These are phyloP conservation scores for Arenaria interpres DNA, from an alignment of 2,113 vertebrate genomes.

Conservation along the genomic window DNA sequence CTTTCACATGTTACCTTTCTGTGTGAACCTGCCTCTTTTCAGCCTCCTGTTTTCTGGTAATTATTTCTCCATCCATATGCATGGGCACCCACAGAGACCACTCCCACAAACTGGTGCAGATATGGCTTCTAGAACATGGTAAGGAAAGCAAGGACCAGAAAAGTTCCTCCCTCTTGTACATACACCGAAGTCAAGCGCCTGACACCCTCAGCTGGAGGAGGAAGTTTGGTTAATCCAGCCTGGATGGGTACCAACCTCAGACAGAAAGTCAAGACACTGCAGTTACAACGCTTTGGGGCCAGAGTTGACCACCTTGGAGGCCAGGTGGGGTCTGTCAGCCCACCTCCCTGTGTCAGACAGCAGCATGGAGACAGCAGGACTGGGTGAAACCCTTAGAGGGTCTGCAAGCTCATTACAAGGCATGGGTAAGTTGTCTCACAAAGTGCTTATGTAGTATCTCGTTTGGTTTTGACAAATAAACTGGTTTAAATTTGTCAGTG, in stretches of 20 bases:
- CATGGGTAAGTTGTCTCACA: neutral
- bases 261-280: neutral
- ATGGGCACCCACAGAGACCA: neutral
- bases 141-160: neutral
- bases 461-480: neutral
- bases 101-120: neutral
- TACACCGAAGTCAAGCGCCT: neutral
- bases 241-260: neutral
- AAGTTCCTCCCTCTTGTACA: neutral
- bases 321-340: neutral
- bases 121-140: neutral
- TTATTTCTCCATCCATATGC: neutral
- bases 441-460: neutral
- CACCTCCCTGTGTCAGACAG: neutral
- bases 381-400: neutral
- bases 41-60: neutral
- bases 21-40: neutral
- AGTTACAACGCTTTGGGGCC: neutral
- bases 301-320: neutral
- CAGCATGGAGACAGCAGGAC: neutral
- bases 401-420: neutral
- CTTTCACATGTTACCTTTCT: neutral
- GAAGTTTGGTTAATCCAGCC: neutral
- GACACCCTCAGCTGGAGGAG: neutral
- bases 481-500: neutral